These are phyloP conservation scores for Anthophora plumipes DNA, from an alignment of 2,888 invertebrate genomes.

Conservation along the genomic window DNA sequence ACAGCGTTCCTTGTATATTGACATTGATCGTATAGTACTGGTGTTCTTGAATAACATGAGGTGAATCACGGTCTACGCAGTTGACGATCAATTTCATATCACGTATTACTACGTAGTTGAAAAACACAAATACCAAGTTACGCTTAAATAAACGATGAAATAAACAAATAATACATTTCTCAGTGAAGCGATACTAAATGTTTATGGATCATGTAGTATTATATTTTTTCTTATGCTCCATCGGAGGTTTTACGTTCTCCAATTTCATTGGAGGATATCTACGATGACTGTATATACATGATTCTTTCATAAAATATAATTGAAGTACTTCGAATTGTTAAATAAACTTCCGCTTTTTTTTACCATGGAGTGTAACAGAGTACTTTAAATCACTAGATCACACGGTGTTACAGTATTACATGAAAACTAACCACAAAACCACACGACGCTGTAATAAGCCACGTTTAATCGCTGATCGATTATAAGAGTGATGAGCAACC, in stretches of 20 bases:
- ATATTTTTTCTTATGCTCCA: neutral
- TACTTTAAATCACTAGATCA: too few species aligned
- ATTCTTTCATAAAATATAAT: neutral
- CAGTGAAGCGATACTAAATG: neutral
- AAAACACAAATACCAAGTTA: neutral
- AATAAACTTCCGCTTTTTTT: too few species aligned
- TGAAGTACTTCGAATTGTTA: too few species aligned
- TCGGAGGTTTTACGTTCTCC: neutral
- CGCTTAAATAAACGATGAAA: neutral
- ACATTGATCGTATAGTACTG: conserved; percentile 8
- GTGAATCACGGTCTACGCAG: neutral
- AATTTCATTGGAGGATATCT: neutral
- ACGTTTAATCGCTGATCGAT: too few species aligned
- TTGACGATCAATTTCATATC: neutral
- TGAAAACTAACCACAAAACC: too few species aligned
- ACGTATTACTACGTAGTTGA: neutral
- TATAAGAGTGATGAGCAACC: too few species aligned
- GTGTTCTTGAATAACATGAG: conserved; percentile 9
- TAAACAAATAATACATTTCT: neutral
- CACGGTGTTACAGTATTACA: too few species aligned
- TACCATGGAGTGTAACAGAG: too few species aligned
- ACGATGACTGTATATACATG: neutral
- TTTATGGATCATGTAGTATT: too few species aligned
- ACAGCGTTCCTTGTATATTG: conserved; percentile 1
- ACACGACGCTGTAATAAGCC: too few species aligned